These are phyloP conservation scores for Sminthurides bifidus DNA, from an alignment of 1,140 invertebrate genomes.

Conservation along the genomic window DNA sequence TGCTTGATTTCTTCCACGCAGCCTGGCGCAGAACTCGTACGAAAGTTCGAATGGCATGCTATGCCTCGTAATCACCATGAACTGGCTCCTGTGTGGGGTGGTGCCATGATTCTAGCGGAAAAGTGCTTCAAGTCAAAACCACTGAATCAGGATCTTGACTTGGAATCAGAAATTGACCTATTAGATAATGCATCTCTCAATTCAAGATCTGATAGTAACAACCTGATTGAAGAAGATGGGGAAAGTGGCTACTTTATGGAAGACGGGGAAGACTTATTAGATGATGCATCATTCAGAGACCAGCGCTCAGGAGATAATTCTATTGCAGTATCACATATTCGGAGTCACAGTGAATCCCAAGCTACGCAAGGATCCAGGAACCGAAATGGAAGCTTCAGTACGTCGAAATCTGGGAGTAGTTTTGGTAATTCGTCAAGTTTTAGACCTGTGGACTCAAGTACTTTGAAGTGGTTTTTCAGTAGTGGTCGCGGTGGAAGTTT, in stretches of 20 bases:
- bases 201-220: conserved; percentile 21
- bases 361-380: background rate
- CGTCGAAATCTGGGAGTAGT: background rate
- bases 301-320: no score
- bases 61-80: conserved; percentile 31
- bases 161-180: conserved; percentile 11
- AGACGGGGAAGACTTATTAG: background rate
- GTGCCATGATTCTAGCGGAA: background rate
- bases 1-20: conserved; percentile 69
- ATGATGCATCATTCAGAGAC: background rate
- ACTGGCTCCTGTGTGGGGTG: conserved; percentile 23
- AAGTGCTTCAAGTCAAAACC: background rate
- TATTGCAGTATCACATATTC: no score
- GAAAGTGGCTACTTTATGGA: conserved; percentile 5
- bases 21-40: conserved; percentile 61
- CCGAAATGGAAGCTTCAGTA: background rate
- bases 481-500: background rate
- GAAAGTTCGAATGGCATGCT: conserved; percentile 44
- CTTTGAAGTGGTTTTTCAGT: no score
- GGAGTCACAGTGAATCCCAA: conserved; percentile 28
- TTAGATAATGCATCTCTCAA: conserved; percentile 14
- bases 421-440: background rate
- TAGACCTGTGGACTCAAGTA: background rate
- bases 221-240: conserved; percentile 20
- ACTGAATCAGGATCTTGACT: background rate